phyloP scores from a whole-genome alignment of 2,113 vertebrate species.

The Misgurnus anguillicaudatus region DNA sequence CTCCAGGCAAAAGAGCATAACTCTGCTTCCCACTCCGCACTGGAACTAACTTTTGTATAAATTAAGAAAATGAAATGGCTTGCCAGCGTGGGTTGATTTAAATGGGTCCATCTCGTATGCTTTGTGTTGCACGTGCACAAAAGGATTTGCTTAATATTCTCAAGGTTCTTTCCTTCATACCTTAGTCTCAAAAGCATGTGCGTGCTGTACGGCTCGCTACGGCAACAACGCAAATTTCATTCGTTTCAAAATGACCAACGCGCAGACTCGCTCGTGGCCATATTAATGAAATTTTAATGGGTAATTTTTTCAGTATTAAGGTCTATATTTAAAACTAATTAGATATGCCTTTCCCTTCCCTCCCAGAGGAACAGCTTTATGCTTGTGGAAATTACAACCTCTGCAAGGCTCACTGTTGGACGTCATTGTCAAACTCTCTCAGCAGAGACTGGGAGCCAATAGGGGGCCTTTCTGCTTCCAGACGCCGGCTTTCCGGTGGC shows the following conservation, averaged over 20 bases:
- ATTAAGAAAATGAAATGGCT: conserved; percentile 12
- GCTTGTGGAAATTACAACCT: conserved; percentile 30
- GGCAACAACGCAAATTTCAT: background rate
- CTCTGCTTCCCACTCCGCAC: no score
- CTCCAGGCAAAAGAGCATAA: no score
- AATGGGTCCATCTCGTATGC: background rate
- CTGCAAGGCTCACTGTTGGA: conserved; percentile 21
- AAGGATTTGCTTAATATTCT: background rate
- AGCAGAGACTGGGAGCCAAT: conserved; percentile 21
- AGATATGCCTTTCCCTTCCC: conserved; percentile 29
- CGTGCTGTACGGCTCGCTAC: background rate
- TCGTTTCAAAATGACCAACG: conserved; percentile 29
- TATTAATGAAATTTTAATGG: conserved; percentile 30
- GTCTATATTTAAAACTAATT: conserved; percentile 34
- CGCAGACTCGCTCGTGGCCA: background rate
- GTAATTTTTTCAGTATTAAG: conserved; percentile 21
- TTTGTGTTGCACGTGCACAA: background rate
- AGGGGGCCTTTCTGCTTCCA: conserved; percentile 26
- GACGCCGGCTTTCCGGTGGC: conserved; percentile 41
- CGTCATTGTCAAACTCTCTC: conserved; percentile 17
- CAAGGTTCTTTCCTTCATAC: background rate
- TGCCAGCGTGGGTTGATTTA: background rate
- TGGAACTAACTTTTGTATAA: background rate
- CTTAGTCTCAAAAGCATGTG: background rate
- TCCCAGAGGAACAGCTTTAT: conserved; percentile 17